Percentiles rank a stretch among this genome's conserved stretches.
phyloP scores from a whole-genome alignment of 2,113 vertebrate genomes.

The Thalassoma bifasciatum region DNA sequence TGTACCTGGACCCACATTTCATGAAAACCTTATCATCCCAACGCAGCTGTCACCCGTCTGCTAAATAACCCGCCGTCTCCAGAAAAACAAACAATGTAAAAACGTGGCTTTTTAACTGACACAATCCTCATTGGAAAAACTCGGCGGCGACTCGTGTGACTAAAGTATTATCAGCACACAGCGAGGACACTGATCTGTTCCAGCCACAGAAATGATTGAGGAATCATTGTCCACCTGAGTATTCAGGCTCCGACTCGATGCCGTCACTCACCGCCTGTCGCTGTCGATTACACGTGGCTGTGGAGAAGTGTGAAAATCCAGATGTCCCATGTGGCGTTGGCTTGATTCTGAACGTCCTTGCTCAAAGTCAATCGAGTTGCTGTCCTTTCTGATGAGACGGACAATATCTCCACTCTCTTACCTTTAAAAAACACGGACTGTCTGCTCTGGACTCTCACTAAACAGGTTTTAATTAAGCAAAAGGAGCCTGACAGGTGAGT shows the following conservation, averaged over 20 bases:
- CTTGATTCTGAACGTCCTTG: constrained; percentile 61
- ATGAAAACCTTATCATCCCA: constrained; percentile 58
- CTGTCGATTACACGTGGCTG: constrained; percentile 71
- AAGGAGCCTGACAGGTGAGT: constrained; percentile 13
- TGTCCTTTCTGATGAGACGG: constrained; percentile 39
- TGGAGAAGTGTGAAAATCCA: constrained; percentile 75
- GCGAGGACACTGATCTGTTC: constrained; percentile 67
- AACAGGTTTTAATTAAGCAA: constrained; percentile 47
- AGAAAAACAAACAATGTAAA: constrained; percentile 62
- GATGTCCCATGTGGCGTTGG: constrained; percentile 70
- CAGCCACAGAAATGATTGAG: constrained; percentile 69
- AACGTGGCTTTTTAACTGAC: constrained; percentile 51
- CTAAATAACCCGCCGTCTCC: constrained; percentile 67
- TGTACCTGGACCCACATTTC: constrained; percentile 39
- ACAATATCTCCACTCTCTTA: constrained; percentile 7
- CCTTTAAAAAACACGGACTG: neutral
- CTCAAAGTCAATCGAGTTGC: constrained; percentile 73
- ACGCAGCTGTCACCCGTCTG: constrained; percentile 65
- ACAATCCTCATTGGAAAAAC: constrained; percentile 30
- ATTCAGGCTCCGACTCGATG: constrained; percentile 50
- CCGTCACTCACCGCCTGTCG: constrained; percentile 77
- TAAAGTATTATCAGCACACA: constrained; percentile 59
- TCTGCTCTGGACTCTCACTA: neutral
- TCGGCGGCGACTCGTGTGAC: constrained; percentile 49
- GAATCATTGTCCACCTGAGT: constrained; percentile 79